phyloP scores from a whole-genome alignment of 2,113 vertebrate species.

The Brachyistius frenatus region DNA sequence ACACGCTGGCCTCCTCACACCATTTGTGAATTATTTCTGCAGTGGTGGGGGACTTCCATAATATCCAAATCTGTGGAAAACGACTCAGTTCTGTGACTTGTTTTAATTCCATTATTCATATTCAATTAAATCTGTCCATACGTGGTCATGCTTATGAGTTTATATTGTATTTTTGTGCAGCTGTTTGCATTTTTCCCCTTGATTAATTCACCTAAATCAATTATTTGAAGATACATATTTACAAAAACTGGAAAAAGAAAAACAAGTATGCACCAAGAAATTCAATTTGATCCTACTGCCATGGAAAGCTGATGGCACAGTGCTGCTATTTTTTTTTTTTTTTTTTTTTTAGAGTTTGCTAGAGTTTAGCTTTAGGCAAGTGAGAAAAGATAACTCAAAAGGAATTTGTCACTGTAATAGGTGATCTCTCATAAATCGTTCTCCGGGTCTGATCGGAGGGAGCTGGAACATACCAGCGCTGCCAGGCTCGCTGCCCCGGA shows the following conservation, averaged over 20 bases:
- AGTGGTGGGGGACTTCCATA: slow-evolving; percentile 38
- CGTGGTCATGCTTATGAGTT: neutral
- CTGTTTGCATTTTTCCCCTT: neutral
- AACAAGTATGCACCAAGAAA: neutral
- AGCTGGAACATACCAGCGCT: slow-evolving; percentile 38
- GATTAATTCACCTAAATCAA: neutral
- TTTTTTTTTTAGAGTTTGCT: slow-evolving; percentile 13
- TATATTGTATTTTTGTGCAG: neutral
- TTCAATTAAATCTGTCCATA: slow-evolving; percentile 19
- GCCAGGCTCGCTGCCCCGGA: slow-evolving; percentile 38
- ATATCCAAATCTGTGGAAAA: slow-evolving; percentile 40
- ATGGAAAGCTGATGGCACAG: slow-evolving; percentile 19
- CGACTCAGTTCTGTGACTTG: slow-evolving; percentile 1
- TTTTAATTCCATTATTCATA: neutral
- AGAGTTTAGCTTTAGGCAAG: slow-evolving; percentile 39
- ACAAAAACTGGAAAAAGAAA: slow-evolving; percentile 15
- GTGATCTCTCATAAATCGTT: slow-evolving; percentile 62
- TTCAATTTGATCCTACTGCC: slow-evolving; percentile 8
- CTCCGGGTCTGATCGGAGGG: slow-evolving; percentile 31
- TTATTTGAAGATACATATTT: neutral
- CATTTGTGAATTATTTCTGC: slow-evolving; percentile 43
- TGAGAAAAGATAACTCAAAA: slow-evolving; percentile 54
- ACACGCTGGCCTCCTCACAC: slow-evolving; percentile 32
- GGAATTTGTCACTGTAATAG: slow-evolving; percentile 52
- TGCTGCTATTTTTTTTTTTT: slow-evolving; percentile 41